A percentile compares a stretch with the other conserved stretches of the same genome.
phyloP scores from a whole-genome alignment of 53 echinoderm and acorn worm genomes.

The Temnopleurus reevesii region DNA sequence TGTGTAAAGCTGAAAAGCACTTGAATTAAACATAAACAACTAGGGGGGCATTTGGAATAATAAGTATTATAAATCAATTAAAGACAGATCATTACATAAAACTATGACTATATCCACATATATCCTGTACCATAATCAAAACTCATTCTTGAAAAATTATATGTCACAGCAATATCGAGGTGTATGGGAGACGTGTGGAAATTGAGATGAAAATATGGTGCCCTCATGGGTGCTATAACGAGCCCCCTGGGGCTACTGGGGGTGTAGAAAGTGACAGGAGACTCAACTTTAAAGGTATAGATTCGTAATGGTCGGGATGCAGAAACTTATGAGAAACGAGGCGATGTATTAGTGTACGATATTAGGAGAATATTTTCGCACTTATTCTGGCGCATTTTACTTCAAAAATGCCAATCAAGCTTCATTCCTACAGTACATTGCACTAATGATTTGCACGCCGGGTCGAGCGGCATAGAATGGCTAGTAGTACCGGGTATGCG shows the following conservation, averaged over 20 bases:
- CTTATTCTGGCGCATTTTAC: too few species aligned
- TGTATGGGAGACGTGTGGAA: not conserved
- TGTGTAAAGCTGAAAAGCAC: not conserved
- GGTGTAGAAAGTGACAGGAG: not conserved
- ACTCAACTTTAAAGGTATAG: not conserved
- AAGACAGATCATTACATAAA: not conserved
- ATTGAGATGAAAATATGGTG: slow-evolving; percentile 6
- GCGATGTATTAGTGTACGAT: too few species aligned
- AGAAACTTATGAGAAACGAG: too few species aligned
- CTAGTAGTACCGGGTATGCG: too few species aligned
- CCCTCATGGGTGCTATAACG: slow-evolving; percentile 13
- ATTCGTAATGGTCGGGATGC: too few species aligned
- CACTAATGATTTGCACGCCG: too few species aligned
- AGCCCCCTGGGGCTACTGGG: slow-evolving; percentile 10
- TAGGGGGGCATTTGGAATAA: not conserved
- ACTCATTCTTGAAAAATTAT: not conserved
- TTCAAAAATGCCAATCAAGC: too few species aligned
- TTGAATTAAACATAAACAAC: not conserved
- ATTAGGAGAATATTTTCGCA: too few species aligned
- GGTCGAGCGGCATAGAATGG: too few species aligned
- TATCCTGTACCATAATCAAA: not conserved
- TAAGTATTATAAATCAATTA: not conserved
- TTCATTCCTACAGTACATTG: too few species aligned
- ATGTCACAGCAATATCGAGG: not conserved
- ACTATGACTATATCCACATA: not conserved